A percentile compares a stretch with the other conserved stretches of the same genome.
Evolutionary conservation across 37 sponge, comb jelly and placozoan genomes (phyloP).

Genomic region (Aplysina aerophoba): DNA sequence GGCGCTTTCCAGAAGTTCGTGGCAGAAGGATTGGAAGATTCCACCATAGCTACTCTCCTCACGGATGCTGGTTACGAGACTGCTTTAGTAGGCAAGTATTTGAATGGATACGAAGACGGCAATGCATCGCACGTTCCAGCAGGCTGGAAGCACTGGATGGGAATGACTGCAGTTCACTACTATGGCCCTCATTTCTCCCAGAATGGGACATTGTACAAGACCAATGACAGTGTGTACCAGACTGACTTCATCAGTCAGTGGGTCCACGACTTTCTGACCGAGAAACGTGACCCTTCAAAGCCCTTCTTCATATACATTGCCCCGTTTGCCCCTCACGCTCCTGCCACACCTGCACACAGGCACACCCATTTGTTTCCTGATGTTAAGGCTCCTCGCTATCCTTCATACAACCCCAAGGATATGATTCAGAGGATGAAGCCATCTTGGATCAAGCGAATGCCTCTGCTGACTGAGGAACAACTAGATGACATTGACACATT

Average conservation of each 20-base stretch:
- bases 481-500: conserved; percentile 46
- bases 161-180: conserved; percentile 71
- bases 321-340: conserved; percentile 82
- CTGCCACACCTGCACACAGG: conserved; percentile 62
- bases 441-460: conserved; percentile 67
- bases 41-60: conserved; percentile 54
- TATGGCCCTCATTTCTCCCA: conserved; percentile 69
- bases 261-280: background rate
- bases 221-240: conserved; percentile 48
- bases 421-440: conserved; percentile 61
- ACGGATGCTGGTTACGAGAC: conserved; percentile 73
- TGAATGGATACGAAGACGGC: conserved; percentile 65
- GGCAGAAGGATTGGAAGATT: conserved; percentile 32
- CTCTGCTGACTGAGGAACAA: conserved; percentile 36
- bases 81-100: conserved; percentile 62
- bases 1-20: conserved; percentile 65
- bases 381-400: conserved; percentile 58
- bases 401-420: conserved; percentile 67
- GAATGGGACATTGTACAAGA: conserved; percentile 55
- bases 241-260: conserved; percentile 66
- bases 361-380: conserved; percentile 63
- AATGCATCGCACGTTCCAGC: conserved; percentile 60
- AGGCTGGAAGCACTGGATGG: conserved; percentile 76
- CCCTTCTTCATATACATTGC: conserved; percentile 78
- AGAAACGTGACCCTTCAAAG: conserved; percentile 39